Conservation (phyloP, 2,888 invertebrate genomes). For the Mesochorus sp. region DNA sequence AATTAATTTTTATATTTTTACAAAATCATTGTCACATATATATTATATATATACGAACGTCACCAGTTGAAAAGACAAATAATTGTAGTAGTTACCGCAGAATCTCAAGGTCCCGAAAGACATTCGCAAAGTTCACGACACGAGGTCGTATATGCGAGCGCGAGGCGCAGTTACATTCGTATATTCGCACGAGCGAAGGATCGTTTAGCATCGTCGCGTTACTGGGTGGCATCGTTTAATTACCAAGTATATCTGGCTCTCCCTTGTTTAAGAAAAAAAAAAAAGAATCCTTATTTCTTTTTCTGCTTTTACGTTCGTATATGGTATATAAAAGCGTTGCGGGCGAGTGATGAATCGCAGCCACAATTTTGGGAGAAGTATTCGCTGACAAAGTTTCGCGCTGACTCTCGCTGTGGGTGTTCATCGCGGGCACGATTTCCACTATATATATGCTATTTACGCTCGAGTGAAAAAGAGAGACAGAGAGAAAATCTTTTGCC, state of each 20-base stretch:
- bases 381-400: constrained; percentile 59
- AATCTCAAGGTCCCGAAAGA: constrained; percentile 31
- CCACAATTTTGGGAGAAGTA: constrained; percentile 53
- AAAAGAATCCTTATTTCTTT: background rate
- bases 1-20: no score
- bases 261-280: background rate
- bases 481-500: constrained; percentile 69
- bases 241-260: constrained; percentile 32
- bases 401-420: constrained; percentile 58
- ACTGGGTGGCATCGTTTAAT: constrained; percentile 65
- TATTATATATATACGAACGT: no score
- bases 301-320: background rate
- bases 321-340: constrained; percentile 5
- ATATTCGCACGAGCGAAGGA: constrained; percentile 35
- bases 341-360: constrained; percentile 53
- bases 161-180: background rate
- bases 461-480: no score
- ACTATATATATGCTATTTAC: constrained; percentile 13
- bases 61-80: no score
- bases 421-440: constrained; percentile 47
- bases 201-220: constrained; percentile 64
- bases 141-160: background rate
- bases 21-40: no score
- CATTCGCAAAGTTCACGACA: constrained; percentile 42
- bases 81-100: background rate